Evolutionary conservation across 2,888 invertebrate genomes (phyloP), one percentile per base, ranked within the genome.

Genomic region (Apeira syringaria): DNA sequence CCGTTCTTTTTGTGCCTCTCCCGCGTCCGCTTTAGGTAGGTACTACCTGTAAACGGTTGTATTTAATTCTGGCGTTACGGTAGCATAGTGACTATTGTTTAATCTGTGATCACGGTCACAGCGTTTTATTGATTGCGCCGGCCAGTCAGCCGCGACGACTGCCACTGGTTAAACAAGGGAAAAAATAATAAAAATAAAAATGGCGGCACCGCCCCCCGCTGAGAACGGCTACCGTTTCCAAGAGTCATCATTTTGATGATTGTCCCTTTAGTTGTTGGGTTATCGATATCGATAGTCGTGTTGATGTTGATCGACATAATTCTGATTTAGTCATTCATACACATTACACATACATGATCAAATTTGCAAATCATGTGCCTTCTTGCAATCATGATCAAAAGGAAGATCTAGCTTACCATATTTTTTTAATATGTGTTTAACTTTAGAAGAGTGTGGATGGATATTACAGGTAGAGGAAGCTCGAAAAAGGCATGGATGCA

Each of bases 111-210:
- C 77, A 80, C 81, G 81, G 80, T 85, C 72, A 68, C 69, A 76
- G 72, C 65, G 67, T 80, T 81, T 82, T 88, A 88, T 88, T 87
- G 87, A 88, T 88, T 87, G 85, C 86, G 55, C 64, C 69, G 61
- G 55, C 74, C 86, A 84, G 66, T 87, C 61, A 82, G 74, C 79
- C 86, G 81, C 68, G 69, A 78, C 85, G 80, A 64, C 60, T 66
- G 69, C 69, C 68, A 69, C 75, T 85, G 85, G 86, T 83, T 85
- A 87, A 89, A 88, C 87, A 87, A 88, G 85, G 80, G 78, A 63
- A 74, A 80, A 83, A 80, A 65, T 76, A 24, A 24, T 9, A 24
- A 82, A 81, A 83, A 80, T 74, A 75, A 84, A 84, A 77, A 84
- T 84, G 83, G 85, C 79, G 61, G 84, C 75, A 74, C 80, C 87